Evolutionary conservation across 1,140 invertebrate genomes (phyloP), one percentile per base, ranked within the genome.

Genomic region (Trichonephila clavata): DNA sequence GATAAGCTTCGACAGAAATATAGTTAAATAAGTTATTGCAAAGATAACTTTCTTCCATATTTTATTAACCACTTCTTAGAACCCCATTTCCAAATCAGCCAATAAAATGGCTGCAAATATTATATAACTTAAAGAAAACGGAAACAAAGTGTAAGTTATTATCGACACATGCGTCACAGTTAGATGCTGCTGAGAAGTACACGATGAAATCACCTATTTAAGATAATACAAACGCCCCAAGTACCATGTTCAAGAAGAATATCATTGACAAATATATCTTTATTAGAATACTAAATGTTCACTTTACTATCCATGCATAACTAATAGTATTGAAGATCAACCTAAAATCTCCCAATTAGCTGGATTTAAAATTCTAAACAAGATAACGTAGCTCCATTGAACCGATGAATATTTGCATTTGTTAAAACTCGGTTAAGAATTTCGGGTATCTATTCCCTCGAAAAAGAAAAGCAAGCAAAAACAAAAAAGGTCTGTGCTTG

Each of bases 221-320:
- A 39, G 71, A 77, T 77, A 77, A 77, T 39, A 77, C 14, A 77
- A 77, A 32, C 27, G 27, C 68, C 27, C 16, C 13, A 32, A 71
- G 68, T 27, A 71, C 3, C 68, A 39, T 39, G 71, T 77, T 18
- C 27, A 7, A 16, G 71, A 77, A 20, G 71, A 77, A 77, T 77
- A 77, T 77, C 71, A 39, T 18, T 77, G 16, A 20, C 27, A 77
- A 32, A 39, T 13, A 77, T 77, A 20, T 32, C 14, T 10, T 27
- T 77, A 39, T 77, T 77, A 32, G 71, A 32, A 77, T 77, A 77
- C 71, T 77, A 77, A 77, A 77, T 16, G 6, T 77, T 39, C 24
- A 10, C 71, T 77, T 77, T 77, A 16, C 16, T 39, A 77, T 4
- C 32, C 27, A 77, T 32, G 71, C 71, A 77, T 77, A 39, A 39